Percentiles rank a stretch among this genome's conserved stretches.
Evolutionary conservation across 2,888 invertebrate genomes (phyloP).

Genomic region (Phaedon cochleariae): DNA sequence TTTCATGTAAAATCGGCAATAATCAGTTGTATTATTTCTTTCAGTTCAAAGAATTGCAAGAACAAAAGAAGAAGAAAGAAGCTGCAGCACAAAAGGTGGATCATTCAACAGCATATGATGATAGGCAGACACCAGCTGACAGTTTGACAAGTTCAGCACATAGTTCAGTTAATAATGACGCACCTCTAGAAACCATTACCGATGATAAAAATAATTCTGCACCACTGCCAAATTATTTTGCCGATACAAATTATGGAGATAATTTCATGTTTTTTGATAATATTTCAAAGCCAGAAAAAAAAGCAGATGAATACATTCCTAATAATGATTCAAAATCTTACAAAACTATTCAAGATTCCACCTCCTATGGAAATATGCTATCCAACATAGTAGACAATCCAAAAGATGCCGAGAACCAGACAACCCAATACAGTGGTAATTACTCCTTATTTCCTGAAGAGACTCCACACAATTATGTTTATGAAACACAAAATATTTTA

Average conservation of each 20-base stretch:
- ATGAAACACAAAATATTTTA: constrained; percentile 36
- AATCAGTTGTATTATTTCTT: too few relatives aligned
- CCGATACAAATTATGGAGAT: constrained; percentile 30
- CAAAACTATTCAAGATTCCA: constrained; percentile 3
- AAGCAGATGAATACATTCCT: neutral
- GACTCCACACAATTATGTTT: constrained; percentile 29
- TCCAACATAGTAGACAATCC: constrained; percentile 25
- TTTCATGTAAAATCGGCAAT: too few relatives aligned
- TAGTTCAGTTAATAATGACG: constrained; percentile 42
- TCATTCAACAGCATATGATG: constrained; percentile 31
- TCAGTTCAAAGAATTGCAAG: constrained; percentile 65
- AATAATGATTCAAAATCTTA: constrained; percentile 23
- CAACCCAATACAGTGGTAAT: constrained; percentile 20
- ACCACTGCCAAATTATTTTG: constrained; percentile 49
- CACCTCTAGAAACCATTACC: constrained; percentile 12
- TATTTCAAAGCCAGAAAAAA: constrained; percentile 24
- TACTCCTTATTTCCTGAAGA: constrained; percentile 37
- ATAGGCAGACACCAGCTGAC: constrained; percentile 43
- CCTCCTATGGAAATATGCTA: constrained; percentile 24
- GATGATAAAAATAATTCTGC: constrained; percentile 4
- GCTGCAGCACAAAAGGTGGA: constrained; percentile 42
- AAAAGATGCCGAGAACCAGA: neutral
- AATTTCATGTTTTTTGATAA: constrained; percentile 51
- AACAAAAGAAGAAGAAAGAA: constrained; percentile 58
- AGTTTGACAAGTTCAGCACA: constrained; percentile 50